phyloP scores from a whole-genome alignment of 2,113 vertebrate species.

The Orthonyx spaldingii region DNA sequence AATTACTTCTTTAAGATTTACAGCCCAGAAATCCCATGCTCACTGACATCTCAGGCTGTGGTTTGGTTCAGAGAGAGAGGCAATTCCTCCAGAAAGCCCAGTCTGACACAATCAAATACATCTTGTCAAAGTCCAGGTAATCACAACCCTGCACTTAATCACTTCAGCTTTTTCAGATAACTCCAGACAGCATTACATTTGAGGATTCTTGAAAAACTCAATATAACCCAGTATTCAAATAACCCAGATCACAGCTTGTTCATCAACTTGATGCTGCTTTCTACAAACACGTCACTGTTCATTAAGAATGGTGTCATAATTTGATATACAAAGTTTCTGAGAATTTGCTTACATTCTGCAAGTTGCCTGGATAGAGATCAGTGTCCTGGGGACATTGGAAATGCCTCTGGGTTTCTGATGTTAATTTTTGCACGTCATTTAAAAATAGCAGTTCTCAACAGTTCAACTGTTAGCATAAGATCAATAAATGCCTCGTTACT shows the following conservation, averaged over 20 bases:
- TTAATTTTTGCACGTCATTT: background rate
- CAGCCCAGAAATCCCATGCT: conserved; percentile 61
- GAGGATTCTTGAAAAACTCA: conserved; percentile 56
- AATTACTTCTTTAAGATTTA: conserved; percentile 61
- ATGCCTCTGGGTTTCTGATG: background rate
- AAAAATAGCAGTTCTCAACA: background rate
- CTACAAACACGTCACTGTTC: background rate
- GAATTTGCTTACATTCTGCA: background rate
- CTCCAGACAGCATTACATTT: conserved; percentile 48
- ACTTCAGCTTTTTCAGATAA: conserved; percentile 65
- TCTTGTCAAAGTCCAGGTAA: conserved; percentile 76
- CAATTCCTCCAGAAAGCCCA: conserved; percentile 70
- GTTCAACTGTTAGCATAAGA: background rate
- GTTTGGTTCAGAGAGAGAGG: conserved; percentile 57
- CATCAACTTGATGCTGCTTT: background rate
- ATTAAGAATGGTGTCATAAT: background rate
- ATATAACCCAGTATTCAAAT: conserved; percentile 58
- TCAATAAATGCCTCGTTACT: background rate
- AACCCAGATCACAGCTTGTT: background rate
- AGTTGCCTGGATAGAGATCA: background rate
- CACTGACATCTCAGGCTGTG: conserved; percentile 56
- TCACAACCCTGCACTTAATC: conserved; percentile 74
- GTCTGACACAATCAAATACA: conserved; percentile 71
- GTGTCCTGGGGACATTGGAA: background rate
- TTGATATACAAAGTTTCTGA: background rate